Percentiles rank a stretch among this genome's conserved stretches.
Evolutionary conservation across 2,113 vertebrate species (phyloP).

Genomic region (Laticauda laticaudata): DNA sequence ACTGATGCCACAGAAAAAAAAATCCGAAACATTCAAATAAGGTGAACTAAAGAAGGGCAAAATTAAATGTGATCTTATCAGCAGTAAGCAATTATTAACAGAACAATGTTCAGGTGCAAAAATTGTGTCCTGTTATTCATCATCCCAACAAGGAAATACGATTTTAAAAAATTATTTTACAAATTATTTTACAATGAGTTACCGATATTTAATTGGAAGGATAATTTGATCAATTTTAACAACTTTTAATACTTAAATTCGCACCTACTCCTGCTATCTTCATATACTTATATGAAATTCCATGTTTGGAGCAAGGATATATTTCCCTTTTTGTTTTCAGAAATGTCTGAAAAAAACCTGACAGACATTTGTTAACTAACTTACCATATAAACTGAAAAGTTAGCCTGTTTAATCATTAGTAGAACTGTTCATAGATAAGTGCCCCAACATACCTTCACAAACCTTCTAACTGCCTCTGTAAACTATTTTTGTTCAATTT

Average conservation of each 20-base stretch:
- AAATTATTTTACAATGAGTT: neutral
- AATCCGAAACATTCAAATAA: neutral
- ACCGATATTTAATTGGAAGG: neutral
- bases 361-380: neutral
- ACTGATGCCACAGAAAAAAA: neutral
- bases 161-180: neutral
- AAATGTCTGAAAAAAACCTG: neutral
- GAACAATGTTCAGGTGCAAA: neutral
- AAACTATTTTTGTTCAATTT: neutral
- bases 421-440: neutral
- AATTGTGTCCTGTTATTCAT: neutral
- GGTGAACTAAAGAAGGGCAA: neutral
- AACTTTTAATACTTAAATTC: neutral
- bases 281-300: neutral
- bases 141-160: neutral
- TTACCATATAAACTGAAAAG: neutral
- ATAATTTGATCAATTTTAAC: neutral
- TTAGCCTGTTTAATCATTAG: neutral
- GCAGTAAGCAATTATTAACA: neutral
- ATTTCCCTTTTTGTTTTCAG: neutral
- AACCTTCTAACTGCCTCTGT: neutral
- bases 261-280: neutral
- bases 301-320: neutral
- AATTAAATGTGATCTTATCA: neutral
- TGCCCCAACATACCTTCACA: neutral